Percentiles rank a stretch among this genome's conserved stretches.
phyloP scores from a whole-genome alignment of 1,140 invertebrate genomes.

The Macrostomum lignano region DNA sequence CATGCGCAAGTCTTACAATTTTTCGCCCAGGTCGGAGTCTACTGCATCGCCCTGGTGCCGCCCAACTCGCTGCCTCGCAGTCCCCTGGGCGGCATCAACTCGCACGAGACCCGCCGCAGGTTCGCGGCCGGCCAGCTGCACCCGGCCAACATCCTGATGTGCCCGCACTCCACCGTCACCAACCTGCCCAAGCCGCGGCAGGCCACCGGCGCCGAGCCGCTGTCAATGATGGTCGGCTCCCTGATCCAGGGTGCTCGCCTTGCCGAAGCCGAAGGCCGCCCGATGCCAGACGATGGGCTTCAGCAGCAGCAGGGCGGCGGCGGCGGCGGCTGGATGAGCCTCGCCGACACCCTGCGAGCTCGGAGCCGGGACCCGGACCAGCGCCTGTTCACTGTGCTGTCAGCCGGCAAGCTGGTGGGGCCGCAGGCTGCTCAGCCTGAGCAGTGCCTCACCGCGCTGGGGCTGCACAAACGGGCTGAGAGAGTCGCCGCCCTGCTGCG shows the following conservation, averaged over 20 bases:
- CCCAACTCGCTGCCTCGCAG: conserved; percentile 82
- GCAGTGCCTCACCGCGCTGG: too few species aligned
- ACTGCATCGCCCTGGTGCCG: conserved; percentile 78
- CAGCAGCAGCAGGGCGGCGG: too few species aligned
- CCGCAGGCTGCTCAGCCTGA: too few species aligned
- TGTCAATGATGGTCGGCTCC: conserved; percentile 94
- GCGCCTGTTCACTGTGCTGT: too few species aligned
- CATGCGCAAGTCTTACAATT: too few species aligned
- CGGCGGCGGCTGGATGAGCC: too few species aligned
- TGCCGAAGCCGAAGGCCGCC: conserved; percentile 63
- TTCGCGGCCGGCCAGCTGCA: conserved; percentile 88
- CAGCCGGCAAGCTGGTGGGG: too few species aligned
- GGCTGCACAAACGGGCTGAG: too few species aligned
- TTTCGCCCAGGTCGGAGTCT: conserved; percentile 95
- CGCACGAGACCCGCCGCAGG: conserved; percentile 73
- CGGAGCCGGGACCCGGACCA: too few species aligned
- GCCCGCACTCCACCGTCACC: conserved; percentile 98
- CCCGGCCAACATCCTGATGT: conserved; percentile 89
- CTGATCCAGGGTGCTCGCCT: conserved; percentile 72
- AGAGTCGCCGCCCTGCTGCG: too few species aligned
- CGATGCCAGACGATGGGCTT: too few species aligned
- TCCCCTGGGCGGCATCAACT: conserved; percentile 79
- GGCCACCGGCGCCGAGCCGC: conserved; percentile 53
- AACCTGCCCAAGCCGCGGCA: conserved; percentile 92
- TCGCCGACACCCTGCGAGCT: too few species aligned